phyloP scores from a whole-genome alignment of 2,797 vertebrate genomes.

The Eulemur mongoz region DNA sequence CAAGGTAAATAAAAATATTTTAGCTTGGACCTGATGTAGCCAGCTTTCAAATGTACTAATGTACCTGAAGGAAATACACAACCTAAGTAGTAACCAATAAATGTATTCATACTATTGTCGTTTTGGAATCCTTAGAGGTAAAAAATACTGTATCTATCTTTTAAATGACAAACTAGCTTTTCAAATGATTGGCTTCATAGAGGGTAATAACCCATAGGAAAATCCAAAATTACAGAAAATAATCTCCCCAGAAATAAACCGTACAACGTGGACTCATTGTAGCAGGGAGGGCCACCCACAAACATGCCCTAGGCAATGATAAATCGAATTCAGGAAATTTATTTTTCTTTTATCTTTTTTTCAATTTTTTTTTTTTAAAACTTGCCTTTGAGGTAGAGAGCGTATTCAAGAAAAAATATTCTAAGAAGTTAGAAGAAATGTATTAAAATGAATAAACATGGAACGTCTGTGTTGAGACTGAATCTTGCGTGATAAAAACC shows the following conservation, averaged over 20 bases:
- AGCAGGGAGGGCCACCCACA: conserved; percentile 28
- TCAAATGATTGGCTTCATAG: conserved; percentile 68
- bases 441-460: background rate
- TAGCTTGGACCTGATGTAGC: background rate
- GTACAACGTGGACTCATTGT: background rate
- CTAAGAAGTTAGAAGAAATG: background rate
- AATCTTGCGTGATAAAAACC: background rate
- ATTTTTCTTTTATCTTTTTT: background rate
- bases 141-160: background rate
- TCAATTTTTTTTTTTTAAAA: background rate
- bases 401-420: background rate
- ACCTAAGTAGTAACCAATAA: background rate
- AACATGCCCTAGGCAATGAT: background rate
- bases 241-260: conserved; percentile 62
- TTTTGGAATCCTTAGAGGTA: background rate
- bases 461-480: background rate
- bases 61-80: background rate
- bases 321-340: background rate
- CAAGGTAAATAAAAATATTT: background rate
- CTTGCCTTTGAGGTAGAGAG: background rate
- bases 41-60: background rate
- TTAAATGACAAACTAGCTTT: conserved; percentile 38
- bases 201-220: conserved; percentile 46
- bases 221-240: conserved; percentile 66
- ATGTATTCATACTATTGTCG: background rate